phyloP scores from a whole-genome alignment of 2,113 vertebrate genomes.

The Pardalotus punctatus region DNA sequence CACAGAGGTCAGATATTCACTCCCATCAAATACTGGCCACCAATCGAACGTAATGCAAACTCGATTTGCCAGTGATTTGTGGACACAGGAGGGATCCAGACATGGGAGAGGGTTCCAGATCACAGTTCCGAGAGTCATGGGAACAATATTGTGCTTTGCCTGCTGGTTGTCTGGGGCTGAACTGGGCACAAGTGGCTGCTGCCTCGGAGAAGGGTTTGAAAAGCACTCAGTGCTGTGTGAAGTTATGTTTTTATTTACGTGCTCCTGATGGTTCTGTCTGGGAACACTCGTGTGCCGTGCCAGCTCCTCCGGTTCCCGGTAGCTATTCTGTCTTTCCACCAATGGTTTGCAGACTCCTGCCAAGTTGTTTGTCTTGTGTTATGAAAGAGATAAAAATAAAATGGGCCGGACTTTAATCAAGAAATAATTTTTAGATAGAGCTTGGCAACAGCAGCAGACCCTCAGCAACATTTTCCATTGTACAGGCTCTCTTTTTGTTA shows the following conservation, averaged over 20 bases:
- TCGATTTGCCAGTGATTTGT: neutral
- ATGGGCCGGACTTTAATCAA: conserved; percentile 46
- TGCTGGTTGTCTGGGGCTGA: fast-evolving
- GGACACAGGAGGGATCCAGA: no score
- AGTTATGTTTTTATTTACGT: neutral
- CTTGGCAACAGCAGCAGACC: conserved; percentile 24
- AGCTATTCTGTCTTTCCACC: neutral
- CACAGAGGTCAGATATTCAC: neutral
- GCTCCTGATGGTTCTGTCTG: neutral
- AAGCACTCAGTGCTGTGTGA: neutral
- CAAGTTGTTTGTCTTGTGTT: conserved; percentile 45
- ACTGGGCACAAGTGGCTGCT: fast-evolving
- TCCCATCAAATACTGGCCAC: neutral
- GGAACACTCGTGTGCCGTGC: neutral
- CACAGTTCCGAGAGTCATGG: neutral
- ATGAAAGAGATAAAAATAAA: conserved; percentile 57
- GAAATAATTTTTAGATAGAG: conserved; percentile 53
- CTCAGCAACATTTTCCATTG: conserved; percentile 64
- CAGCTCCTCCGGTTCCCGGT: neutral
- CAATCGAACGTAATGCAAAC: fast-evolving
- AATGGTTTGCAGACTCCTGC: neutral
- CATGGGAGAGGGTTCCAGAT: neutral
- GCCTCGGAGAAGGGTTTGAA: neutral
- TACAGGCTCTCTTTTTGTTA: conserved; percentile 35
- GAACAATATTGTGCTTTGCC: neutral